Evolutionary conservation across 2,797 vertebrate species (phyloP).

Genomic region (Chaunax sp.): DNA sequence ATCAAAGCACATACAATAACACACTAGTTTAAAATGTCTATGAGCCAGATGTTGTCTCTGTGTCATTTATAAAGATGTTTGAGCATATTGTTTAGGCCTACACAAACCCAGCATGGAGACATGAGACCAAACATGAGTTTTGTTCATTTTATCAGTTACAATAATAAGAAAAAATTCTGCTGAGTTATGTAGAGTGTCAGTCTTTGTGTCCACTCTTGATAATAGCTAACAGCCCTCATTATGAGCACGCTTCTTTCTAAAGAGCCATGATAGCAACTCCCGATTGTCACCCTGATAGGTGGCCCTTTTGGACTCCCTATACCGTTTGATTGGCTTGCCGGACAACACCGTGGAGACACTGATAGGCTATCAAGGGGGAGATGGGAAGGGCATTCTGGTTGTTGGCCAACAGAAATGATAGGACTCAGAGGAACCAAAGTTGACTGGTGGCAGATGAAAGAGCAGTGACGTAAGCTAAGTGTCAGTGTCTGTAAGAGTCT

Average conservation of each 20-base stretch:
- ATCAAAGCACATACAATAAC: too few relatives aligned
- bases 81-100: too few relatives aligned
- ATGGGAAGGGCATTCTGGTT: conserved; percentile 62
- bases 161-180: background rate
- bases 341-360: conserved; percentile 40
- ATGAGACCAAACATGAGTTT: background rate
- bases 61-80: too few relatives aligned
- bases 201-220: conserved; percentile 63
- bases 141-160: background rate
- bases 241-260: conserved; percentile 76
- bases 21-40: too few relatives aligned
- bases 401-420: conserved; percentile 66
- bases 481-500: background rate
- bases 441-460: conserved; percentile 64
- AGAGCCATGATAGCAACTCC: conserved; percentile 75
- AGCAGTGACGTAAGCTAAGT: conserved; percentile 22
- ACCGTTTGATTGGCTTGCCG: conserved; percentile 57
- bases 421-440: conserved; percentile 58
- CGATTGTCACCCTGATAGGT: conserved; percentile 74
- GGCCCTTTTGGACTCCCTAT: conserved; percentile 59
- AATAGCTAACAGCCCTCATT: conserved; percentile 66
- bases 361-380: conserved; percentile 57
- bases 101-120: too few relatives aligned
- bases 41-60: too few relatives aligned
- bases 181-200: conserved; percentile 13